A percentile compares a stretch with the other conserved stretches of the same genome.
phyloP scores from a whole-genome alignment of 1,140 invertebrate genomes.

The Drepana arcuata region DNA sequence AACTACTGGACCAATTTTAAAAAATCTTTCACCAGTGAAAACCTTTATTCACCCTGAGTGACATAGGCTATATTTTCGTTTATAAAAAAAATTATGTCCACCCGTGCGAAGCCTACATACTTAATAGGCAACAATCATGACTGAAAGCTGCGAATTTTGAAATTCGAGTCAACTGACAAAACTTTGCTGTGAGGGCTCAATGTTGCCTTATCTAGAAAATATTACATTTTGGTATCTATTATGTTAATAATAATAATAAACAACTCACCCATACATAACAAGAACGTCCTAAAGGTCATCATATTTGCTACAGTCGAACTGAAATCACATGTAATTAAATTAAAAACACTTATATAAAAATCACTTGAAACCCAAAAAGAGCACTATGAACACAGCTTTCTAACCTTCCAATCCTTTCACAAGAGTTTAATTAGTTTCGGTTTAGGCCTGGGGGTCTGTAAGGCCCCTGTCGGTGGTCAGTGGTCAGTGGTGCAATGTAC shows the following conservation, averaged over 20 bases:
- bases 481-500: conserved; percentile 50
- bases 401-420: conserved; percentile 66
- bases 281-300: conserved; percentile 31
- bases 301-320: conserved; percentile 49
- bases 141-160: not conserved
- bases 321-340: conserved; percentile 36
- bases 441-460: conserved; percentile 30
- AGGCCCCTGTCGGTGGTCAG: conserved; percentile 42
- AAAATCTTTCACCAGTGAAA: too few relatives aligned
- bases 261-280: conserved; percentile 44
- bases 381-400: conserved; percentile 19
- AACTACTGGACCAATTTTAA: too few relatives aligned
- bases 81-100: too few relatives aligned
- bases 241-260: conserved; percentile 2
- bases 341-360: conserved; percentile 5
- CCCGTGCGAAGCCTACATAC: too few relatives aligned
- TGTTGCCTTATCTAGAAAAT: not conserved
- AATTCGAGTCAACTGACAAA: not conserved
- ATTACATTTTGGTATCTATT: conserved; percentile 1
- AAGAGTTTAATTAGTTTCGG: conserved; percentile 25
- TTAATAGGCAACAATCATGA: too few relatives aligned
- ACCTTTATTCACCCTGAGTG: too few relatives aligned
- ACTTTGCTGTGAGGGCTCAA: not conserved
- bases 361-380: conserved; percentile 11
- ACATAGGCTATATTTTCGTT: too few relatives aligned